Evolutionary conservation across 1,140 invertebrate species (phyloP).

Genomic region (Mya arenaria): DNA sequence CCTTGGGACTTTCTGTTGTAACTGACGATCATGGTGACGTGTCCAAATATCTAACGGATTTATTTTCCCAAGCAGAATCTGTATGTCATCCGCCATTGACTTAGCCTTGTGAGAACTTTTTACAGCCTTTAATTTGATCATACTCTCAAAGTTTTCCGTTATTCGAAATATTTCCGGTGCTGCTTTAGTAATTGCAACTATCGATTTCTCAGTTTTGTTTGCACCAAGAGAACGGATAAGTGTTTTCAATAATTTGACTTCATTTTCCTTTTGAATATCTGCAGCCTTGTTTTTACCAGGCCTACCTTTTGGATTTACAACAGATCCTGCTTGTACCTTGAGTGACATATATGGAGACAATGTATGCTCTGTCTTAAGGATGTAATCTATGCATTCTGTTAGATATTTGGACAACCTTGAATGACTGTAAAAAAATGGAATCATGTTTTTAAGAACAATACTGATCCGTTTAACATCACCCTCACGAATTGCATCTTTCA

Average conservation of each 20-base stretch:
- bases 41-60: too few species aligned
- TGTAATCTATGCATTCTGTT: constrained; percentile 57
- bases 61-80: too few species aligned
- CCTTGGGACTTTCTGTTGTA: too few species aligned
- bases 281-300: constrained; percentile 50
- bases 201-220: constrained; percentile 56
- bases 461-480: constrained; percentile 47
- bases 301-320: constrained; percentile 46
- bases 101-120: neutral
- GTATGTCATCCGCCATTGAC: neutral
- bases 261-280: constrained; percentile 59
- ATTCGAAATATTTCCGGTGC: constrained; percentile 39
- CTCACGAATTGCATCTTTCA: constrained; percentile 50
- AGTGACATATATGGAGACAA: neutral
- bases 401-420: constrained; percentile 55
- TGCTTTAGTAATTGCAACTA: constrained; percentile 53
- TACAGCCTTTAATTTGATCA: neutral
- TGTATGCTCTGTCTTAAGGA: constrained; percentile 53
- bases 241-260: constrained; percentile 50
- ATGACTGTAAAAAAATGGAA: constrained; percentile 58
- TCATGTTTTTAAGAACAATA: constrained; percentile 41
- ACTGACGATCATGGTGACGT: too few species aligned
- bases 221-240: constrained; percentile 48
- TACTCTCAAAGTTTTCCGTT: constrained; percentile 37
- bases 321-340: constrained; percentile 30